Conservation (phyloP, 2,797 vertebrate genomes). For the Melopsittacus undulatus region DNA sequence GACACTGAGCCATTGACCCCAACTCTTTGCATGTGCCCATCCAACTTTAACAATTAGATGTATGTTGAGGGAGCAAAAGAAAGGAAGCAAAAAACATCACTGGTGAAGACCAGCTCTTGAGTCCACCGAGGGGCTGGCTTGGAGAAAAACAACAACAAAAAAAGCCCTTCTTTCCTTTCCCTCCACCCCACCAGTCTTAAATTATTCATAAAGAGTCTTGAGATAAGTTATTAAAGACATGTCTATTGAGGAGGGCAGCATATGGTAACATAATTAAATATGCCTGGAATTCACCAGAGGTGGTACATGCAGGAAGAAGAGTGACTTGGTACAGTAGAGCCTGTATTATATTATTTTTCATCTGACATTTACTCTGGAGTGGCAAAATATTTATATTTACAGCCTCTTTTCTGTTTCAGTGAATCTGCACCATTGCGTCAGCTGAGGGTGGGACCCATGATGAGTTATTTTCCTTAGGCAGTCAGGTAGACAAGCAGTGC, state of each 20-base stretch:
- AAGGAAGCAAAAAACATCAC: neutral
- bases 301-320: neutral
- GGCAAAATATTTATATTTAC: constrained; percentile 16
- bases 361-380: neutral
- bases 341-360: neutral
- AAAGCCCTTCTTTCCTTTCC: neutral
- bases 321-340: neutral
- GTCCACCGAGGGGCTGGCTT: neutral
- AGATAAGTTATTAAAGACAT: constrained; percentile 22
- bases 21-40: too few species aligned
- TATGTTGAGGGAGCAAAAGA: neutral
- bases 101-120: neutral
- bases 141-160: neutral
- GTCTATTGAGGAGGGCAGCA: neutral
- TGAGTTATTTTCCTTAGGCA: neutral
- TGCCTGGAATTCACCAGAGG: constrained; percentile 21
- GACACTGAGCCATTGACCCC: too few species aligned
- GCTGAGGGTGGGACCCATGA: neutral
- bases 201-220: constrained; percentile 22
- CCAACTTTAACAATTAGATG: neutral
- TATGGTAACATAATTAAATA: constrained; percentile 48
- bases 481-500: neutral
- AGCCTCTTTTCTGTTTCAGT: neutral
- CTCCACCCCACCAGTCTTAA: neutral
- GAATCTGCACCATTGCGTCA: neutral